Conservation (phyloP, 2,797 vertebrate species). For the Melanotaenia nigrans region DNA sequence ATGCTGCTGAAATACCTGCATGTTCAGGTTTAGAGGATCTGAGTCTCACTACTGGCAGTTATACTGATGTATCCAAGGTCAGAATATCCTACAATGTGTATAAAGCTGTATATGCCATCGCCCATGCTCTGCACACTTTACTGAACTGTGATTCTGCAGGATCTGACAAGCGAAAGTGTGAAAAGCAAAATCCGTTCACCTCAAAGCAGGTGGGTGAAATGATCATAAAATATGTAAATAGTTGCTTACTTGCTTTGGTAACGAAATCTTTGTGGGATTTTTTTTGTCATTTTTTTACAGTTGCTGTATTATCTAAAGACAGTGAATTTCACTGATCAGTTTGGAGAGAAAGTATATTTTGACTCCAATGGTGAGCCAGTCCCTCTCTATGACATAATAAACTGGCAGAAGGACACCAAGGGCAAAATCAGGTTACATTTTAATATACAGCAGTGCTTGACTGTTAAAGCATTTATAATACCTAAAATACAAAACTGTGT, state of each 20-base stretch:
- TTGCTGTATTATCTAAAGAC: conserved; percentile 75
- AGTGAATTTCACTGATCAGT: conserved; percentile 80
- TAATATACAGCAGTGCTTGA: background rate
- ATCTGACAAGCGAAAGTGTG: conserved; percentile 32
- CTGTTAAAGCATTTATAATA: background rate
- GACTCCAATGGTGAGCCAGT: conserved; percentile 80
- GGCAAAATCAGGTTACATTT: conserved; percentile 60
- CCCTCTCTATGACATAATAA: conserved; percentile 82
- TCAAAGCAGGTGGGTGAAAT: conserved; percentile 46
- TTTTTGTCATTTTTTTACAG: conserved; percentile 42
- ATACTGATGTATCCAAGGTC: conserved; percentile 70
- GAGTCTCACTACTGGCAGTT: conserved; percentile 69
- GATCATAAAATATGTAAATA: background rate
- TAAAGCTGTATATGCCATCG: conserved; percentile 82
- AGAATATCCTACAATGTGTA: conserved; percentile 83
- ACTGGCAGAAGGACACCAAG: conserved; percentile 78
- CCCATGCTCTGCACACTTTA: conserved; percentile 77
- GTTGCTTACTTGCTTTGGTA: background rate
- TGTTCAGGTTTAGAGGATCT: conserved; percentile 69
- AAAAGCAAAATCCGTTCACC: conserved; percentile 45
- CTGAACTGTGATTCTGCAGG: conserved; percentile 54
- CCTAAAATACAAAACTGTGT: background rate
- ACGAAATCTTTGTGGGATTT: background rate
- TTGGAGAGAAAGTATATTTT: conserved; percentile 80
- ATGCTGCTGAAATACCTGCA: conserved; percentile 33